Percentiles rank a stretch among this genome's conserved stretches.
phyloP scores from a whole-genome alignment of 2,888 invertebrate species.

The Ennomos fuscantarius region DNA sequence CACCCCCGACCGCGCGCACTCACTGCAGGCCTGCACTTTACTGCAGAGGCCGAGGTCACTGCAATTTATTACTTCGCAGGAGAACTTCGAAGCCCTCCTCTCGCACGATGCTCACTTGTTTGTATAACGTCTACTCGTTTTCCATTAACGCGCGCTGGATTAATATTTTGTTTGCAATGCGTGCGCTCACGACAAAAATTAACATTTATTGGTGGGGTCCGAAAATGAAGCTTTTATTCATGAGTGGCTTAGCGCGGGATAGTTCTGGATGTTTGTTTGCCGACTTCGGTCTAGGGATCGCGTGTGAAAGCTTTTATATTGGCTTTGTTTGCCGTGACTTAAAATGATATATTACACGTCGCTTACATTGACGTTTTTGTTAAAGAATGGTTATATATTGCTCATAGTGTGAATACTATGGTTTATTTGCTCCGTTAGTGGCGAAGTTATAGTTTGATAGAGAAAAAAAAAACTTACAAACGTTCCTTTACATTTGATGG shows the following conservation, averaged over 20 bases:
- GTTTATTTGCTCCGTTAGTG: constrained; percentile 63
- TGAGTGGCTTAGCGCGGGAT: constrained; percentile 81
- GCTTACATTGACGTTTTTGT: constrained; percentile 76
- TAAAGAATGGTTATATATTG: constrained; percentile 70
- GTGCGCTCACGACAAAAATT: constrained; percentile 81
- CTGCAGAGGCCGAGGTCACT: constrained; percentile 70
- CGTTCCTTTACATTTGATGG: neutral
- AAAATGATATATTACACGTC: constrained; percentile 82
- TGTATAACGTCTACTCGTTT: constrained; percentile 79
- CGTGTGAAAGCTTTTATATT: constrained; percentile 82
- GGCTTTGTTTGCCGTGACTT: constrained; percentile 80
- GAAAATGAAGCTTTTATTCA: constrained; percentile 81
- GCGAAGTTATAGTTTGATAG: constrained; percentile 42
- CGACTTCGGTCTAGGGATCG: constrained; percentile 74
- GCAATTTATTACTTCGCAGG: constrained; percentile 75
- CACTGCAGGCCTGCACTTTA: constrained; percentile 52
- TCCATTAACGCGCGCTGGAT: constrained; percentile 82
- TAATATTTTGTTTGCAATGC: constrained; percentile 83
- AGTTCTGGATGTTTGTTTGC: constrained; percentile 80
- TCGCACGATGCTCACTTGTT: constrained; percentile 69
- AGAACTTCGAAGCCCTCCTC: constrained; percentile 46
- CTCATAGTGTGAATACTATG: constrained; percentile 59
- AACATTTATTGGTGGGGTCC: constrained; percentile 83
- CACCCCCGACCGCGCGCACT: constrained; percentile 23
- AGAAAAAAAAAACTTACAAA: neutral